Evolutionary conservation across 2,888 invertebrate genomes (phyloP), one percentile per base, ranked within the genome.

Genomic region (Graphium colonna): DNA sequence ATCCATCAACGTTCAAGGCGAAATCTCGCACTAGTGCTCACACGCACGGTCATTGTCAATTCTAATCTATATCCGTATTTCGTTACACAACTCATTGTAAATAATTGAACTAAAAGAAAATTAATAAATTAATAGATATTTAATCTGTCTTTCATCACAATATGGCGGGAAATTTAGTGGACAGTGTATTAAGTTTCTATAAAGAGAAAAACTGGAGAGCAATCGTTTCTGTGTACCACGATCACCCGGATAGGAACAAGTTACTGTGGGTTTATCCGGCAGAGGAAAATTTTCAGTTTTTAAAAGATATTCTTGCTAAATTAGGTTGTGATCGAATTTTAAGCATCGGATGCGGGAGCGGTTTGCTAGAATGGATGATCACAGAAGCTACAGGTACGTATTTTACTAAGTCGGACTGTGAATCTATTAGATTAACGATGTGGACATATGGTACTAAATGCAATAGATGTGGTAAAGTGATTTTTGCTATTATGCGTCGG

Each of bases 321-420:
- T 69, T 90, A 13, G 60, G 80, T 3, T 82, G 93, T 60, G 68
- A 75, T 4, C 83, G 82, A 18, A 77, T 95, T 36, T 73, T 93
- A 52, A 95, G 95, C 61, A 79, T 96, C 31, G 96, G 96, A 0
- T 96, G 96, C 73, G 96, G 96, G 10, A 93, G 93, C 59, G 96
- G 96, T 0, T 80, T 96, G n/a, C 82, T 96, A 26, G 96, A 96
- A 77, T 96, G 96, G 95, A 91, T 96, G 60, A 80, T 96, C 43
- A 82, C 82, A 40, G 81, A 92, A 75, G 91, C 92, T 63, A 91
- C 92, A 63, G 93, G 95, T 95, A 77, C 78, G 31, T 31, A 5
- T 7, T 26, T 5, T 7, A 26, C 26, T n/a, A n/a, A n/a, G n/a
- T n/a, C n/a, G n/a, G n/a, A n/a, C n/a, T n/a, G n/a, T n/a, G n/a